A percentile compares a stretch with the other conserved stretches of the same genome.
These are phyloP conservation scores for Apocrypta bakeri DNA, from an alignment of 1,140 invertebrate genomes.

Conservation along the genomic window DNA sequence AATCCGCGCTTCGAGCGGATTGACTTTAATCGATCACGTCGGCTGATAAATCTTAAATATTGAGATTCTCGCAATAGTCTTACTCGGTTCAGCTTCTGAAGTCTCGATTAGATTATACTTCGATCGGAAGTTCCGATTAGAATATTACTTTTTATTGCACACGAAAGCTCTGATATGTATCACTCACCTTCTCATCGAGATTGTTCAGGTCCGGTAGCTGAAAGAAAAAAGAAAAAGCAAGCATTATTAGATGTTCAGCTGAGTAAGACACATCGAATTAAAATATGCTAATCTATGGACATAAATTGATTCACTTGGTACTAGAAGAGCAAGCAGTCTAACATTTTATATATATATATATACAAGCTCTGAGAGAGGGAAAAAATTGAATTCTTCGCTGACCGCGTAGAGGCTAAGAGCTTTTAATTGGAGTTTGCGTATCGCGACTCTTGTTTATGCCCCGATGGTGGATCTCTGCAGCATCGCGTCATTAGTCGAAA, in stretches of 20 bases:
- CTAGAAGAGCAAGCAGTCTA: background rate
- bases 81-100: background rate
- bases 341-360: too few species aligned
- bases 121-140: conserved; percentile 38
- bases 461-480: background rate
- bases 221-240: conserved; percentile 61
- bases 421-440: conserved; percentile 35
- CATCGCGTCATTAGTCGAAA: conserved; percentile 6
- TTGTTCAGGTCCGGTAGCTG: conserved; percentile 69
- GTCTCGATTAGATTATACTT: conserved; percentile 40
- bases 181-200: conserved; percentile 70
- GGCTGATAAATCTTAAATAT: conserved; percentile 36
- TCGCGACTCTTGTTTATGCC: conserved; percentile 19
- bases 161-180: background rate
- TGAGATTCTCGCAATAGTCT: conserved; percentile 43
- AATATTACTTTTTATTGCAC: conserved; percentile 27
- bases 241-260: conserved; percentile 43
- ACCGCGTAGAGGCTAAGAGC: background rate
- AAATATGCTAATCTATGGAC: conserved; percentile 17
- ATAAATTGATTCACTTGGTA: conserved; percentile 20
- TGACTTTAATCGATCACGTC: conserved; percentile 22
- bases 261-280: conserved; percentile 2
- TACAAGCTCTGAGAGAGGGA: background rate
- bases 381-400: background rate
- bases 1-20: background rate